Base-by-base conservation (phyloP, 1,140 invertebrate genomes). In the Drosophila rufa region DNA sequence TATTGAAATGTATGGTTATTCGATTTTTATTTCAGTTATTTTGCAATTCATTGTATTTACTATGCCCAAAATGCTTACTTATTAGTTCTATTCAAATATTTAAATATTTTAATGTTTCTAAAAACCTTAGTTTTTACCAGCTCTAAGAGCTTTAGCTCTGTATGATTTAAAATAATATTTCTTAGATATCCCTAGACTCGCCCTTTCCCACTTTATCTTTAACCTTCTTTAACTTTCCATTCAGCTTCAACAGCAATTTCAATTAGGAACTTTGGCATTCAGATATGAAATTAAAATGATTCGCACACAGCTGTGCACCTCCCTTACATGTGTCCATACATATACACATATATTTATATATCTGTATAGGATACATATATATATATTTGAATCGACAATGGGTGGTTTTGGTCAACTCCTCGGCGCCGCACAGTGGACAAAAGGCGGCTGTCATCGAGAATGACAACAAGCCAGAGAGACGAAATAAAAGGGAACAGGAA, bases 201-300 rank as follows among this genome's bases (percentile, higher is more conserved):
- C 17, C 6, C 6, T 8, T 55, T 25, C 0, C 15, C 59, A 38
- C 19, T 40, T 40, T 56, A 7, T 55, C 22, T 40, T 30, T 45
- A 45, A 45, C 22, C 17, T 36, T 43, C n/a, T 27, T 19, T 19
- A 19, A 50, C 56, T 73, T 40, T 43, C 43, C 69, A 22, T 22
- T 56, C 33, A 25, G 19, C 55, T 45, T 36, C 64, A 60, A 76
- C 55, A 64, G 69, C 65, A 64, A 79, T 84, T 87, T 79, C 84
- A 87, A 87, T 87, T 89, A 87, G 77, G 58, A 87, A 89, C 77
- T 84, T 87, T 84, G 51, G 38, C 65, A 77, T 60, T 75, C 64
- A 80, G 74, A 89, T 90, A 89, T 87, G 66, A 89, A 87, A 87
- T 87, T 87, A 79, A 87, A 87, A 87, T 87, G 74, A 90, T 84